These are phyloP conservation scores for Bufotes viridis DNA, from an alignment of 2,797 vertebrate species.

Conservation along the genomic window DNA sequence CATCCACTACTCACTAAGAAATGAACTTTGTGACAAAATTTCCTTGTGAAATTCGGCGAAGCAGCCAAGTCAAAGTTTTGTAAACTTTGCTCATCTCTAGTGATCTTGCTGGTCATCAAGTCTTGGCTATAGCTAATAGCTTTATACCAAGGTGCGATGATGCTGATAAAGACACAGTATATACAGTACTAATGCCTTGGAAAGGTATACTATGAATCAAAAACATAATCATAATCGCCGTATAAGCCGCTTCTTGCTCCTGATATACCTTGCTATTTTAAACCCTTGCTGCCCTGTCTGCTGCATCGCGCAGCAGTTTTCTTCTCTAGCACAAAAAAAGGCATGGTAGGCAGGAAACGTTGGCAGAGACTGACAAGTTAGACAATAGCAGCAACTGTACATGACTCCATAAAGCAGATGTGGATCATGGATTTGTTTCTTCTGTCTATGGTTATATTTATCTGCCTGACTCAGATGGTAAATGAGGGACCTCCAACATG, in stretches of 20 bases:
- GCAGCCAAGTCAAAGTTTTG: no score
- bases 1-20: no score
- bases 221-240: not conserved
- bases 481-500: not conserved
- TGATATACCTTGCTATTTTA: not conserved
- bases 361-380: constrained; percentile 17
- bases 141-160: no score
- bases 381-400: constrained; percentile 25
- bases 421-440: not conserved
- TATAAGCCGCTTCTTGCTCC: not conserved
- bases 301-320: constrained; percentile 1
- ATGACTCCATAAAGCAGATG: constrained; percentile 11
- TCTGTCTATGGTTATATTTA: not conserved
- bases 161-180: not conserved
- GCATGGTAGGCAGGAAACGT: not conserved
- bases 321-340: constrained; percentile 22
- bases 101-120: no score
- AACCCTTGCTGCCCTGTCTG: not conserved
- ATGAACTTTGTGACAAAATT: no score
- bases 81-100: no score
- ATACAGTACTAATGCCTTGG: not conserved
- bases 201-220: not conserved
- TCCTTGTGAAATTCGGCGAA: no score
- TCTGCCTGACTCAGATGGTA: not conserved
- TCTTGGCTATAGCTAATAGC: no score